Base-by-base conservation (phyloP, 2,888 invertebrate genomes). In the Hypercompe scribonia region DNA sequence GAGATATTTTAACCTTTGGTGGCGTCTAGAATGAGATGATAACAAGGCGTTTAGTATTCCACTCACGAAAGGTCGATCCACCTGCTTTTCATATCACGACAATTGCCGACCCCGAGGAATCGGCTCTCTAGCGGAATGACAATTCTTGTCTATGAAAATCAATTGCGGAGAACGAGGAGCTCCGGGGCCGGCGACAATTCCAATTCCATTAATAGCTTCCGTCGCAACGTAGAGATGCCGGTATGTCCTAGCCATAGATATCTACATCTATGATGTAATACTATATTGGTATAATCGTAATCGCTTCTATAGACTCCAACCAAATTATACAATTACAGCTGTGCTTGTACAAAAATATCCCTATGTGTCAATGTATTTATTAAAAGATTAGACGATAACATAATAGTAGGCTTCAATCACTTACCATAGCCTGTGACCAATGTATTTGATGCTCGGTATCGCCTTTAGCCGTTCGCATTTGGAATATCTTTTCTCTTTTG, bases 41-140 rank as follows among this genome's bases (percentile, higher is more conserved):
- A 94, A 94, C 91, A 90, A 93, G 92, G 89, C 89, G 88, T 90
- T 94, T 93, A 93, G 91, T 94, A 94, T 95, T 94, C 94, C 80
- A 89, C 89, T 82, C 93, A 90, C 92, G 92, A 81, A 85, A 88
- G 90, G 89, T 89, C 93, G 92, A 93, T 94, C 94, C 93, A 94
- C 94, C 94, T 94, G 94, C 93, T 94, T 94, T 94, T 94, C 94
- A 94, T 94, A 94, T 94, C 93, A 94, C 93, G 94, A 93, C 94
- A 91, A 94, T 94, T 94, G 93, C 91, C 91, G 92, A 90, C 93
- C 93, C 92, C 88, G 87, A 91, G 91, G 90, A 91, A 89, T 90
- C 91, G 90, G 88, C 90, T 92, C 92, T 91, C 91, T 85, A 85
- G 83, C 89, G 89, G 92, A 93, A 94, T 93, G 91, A 92, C 92